Evolutionary conservation across 2,888 invertebrate species (phyloP), one percentile per base, ranked within the genome.

Genomic region (Malacosoma neustria): DNA sequence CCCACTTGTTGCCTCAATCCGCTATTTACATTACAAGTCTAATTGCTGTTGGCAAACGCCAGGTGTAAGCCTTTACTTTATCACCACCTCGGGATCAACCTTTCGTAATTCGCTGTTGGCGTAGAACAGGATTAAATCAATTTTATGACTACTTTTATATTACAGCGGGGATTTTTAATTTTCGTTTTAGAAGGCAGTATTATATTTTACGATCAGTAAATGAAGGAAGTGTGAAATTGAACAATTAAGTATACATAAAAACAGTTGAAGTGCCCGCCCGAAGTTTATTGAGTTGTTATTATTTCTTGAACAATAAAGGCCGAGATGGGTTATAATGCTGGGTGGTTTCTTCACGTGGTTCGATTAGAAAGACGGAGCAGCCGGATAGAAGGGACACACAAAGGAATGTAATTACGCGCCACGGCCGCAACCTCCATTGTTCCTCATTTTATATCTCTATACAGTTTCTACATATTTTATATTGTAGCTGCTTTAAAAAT

Each of bases 1-100:
- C 84, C 84, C 82, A 82, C 84, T 84, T 85, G 84, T 84, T 85
- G 84, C 76, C 76, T 59, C 55, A 51, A 57, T 59, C 60, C 65
- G 61, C 63, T 75, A 76, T 79, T 79, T 75, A 76, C 76, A 72
- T 72, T 71, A 72, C 65, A 61, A 61, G 57, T 71, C 67, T 66
- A 67, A 73, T 72, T 68, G 64, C 63, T 63, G 55, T 59, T 58
- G 57, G 59, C 57, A 54, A 56, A 65, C 54, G 57, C 51, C 61
- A 67, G 61, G 61, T 62, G 58, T 59, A 58, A 56, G 49, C 57
- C 51, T 55, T 58, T 57, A 54, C 51, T 66, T 65, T 59, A 68
- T 61, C 56, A 49, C 54, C 52, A 51, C 57, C 57, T 57, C 54
- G 55, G 53, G 57, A 54, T 52, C 45, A 56, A 58, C 58, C 57